Evolutionary conservation across 1,140 invertebrate species (phyloP), one percentile per base, ranked within the genome.

Genomic region (Apis mellifera): DNA sequence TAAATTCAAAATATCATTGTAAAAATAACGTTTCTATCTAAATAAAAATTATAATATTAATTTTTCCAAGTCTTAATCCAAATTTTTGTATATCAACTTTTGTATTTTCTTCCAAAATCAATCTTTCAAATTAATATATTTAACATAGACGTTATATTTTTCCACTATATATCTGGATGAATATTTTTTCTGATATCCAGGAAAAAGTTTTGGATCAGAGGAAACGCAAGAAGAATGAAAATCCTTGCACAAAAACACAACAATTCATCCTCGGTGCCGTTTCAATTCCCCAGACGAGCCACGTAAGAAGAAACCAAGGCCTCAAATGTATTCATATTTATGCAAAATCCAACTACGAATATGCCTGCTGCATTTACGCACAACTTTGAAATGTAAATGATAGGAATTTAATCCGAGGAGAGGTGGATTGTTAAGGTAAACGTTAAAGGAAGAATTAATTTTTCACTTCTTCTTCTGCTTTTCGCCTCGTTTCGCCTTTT

Each of bases 391-490:
- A 80, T 80, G 78, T 50, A 80, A 74, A 80, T 74, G 17, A 13
- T 17, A 26, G n/a, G 60, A 50, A 65, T 80, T 74, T n/a, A n/a
- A 23, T 42, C 5, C 70, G 8, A 5, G n/a, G 32, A 23, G 32
- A 19, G 50, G 1, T 13, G 66, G 57, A 71, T 78, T 71, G 77
- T 79, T 79, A 62, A n/a, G 55, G 50, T 15, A 54, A 72, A 50
- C 77, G 70, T 74, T 60, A 75, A 75, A 59, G 71, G 78, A 32
- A 54, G 19, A 52, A 75, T 81, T 81, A 74, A 81, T 75, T 75
- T 81, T 66, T 42, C 65, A 50, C 54, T 19, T 73, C 23, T 17
- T 62, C 21, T n/a, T 17, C 60, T n/a, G 60, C 13, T 26, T 62
- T 62, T 13, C 60, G 8, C 13, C 57, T n/a, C 21, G 19, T 52